Conservation (phyloP, 2,888 invertebrate genomes). For the Athalia circularis region DNA sequence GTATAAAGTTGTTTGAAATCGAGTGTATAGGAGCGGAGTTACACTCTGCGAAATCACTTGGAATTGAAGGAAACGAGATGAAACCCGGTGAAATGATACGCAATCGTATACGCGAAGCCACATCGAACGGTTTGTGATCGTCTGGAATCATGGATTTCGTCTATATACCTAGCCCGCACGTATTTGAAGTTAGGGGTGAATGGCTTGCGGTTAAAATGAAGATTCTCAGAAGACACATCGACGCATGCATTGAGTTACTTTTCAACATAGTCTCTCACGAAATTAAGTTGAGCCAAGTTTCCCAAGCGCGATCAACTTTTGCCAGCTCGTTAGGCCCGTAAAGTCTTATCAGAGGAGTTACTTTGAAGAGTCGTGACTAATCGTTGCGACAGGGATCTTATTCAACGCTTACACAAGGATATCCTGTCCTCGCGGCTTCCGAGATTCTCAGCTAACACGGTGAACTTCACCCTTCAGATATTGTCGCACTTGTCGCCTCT, state of each 20-base stretch:
- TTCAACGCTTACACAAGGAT: constrained; percentile 24
- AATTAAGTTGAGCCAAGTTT: neutral
- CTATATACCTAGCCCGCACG: neutral
- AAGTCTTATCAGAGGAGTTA: constrained; percentile 34
- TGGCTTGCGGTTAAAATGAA: neutral
- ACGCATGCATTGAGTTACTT: neutral
- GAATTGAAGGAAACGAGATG: too few species aligned
- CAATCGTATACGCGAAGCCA: too few species aligned
- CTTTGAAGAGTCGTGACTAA: constrained; percentile 37
- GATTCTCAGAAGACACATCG: neutral
- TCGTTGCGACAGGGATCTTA: constrained; percentile 34
- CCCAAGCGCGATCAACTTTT: constrained; percentile 24
- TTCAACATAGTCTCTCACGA: neutral
- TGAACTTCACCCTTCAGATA: constrained; percentile 23
- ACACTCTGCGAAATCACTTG: too few species aligned
- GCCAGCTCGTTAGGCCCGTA: constrained; percentile 21
- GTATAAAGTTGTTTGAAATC: too few species aligned
- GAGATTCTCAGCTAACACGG: neutral
- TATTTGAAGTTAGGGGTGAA: neutral
- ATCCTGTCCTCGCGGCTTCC: constrained; percentile 18
- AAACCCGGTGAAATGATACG: too few species aligned
- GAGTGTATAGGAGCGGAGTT: too few species aligned
- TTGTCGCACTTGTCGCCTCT: constrained; percentile 14
- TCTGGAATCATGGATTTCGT: too few species aligned
- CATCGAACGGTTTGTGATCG: too few species aligned